These are phyloP conservation scores for Cottoperca gobio DNA, from an alignment of 2,797 vertebrate species.

Conservation along the genomic window DNA sequence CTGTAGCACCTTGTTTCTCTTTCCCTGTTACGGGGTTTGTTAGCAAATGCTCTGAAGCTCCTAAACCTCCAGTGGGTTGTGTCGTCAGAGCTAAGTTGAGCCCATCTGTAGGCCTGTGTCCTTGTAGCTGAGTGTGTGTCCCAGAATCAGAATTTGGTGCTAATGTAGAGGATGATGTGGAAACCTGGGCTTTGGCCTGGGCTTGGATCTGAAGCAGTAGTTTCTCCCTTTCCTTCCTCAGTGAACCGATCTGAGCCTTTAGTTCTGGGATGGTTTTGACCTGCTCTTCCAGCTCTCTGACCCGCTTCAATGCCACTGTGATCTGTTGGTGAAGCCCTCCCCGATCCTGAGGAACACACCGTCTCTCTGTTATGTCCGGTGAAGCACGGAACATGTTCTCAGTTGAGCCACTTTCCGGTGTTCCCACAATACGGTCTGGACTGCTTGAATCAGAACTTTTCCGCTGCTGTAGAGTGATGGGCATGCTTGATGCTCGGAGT, in stretches of 20 bases:
- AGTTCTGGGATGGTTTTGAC: slow-evolving; percentile 83
- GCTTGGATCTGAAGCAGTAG: slow-evolving; percentile 77
- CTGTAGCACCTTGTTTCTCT: slow-evolving; percentile 40
- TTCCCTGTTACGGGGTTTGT: slow-evolving; percentile 41
- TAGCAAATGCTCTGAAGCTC: slow-evolving; percentile 31
- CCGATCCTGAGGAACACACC: slow-evolving; percentile 69
- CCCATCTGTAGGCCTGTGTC: slow-evolving; percentile 57
- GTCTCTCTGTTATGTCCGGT: slow-evolving; percentile 68
- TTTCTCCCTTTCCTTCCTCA: slow-evolving; percentile 78
- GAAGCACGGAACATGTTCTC: slow-evolving; percentile 78
- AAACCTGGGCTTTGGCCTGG: slow-evolving; percentile 34
- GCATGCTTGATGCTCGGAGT: slow-evolving; percentile 94
- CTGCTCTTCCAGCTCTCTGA: slow-evolving; percentile 86
- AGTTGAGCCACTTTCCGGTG: slow-evolving; percentile 75
- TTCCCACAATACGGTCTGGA: slow-evolving; percentile 62
- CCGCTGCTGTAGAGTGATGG: slow-evolving; percentile 87
- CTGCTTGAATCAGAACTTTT: slow-evolving; percentile 81
- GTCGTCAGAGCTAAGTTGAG: slow-evolving; percentile 59
- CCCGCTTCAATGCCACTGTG: slow-evolving; percentile 81
- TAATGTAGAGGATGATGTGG: slow-evolving; percentile 38
- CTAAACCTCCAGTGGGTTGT: slow-evolving; percentile 53
- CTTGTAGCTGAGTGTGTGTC: slow-evolving; percentile 37
- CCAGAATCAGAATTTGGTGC: slow-evolving; percentile 28
- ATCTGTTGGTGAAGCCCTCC: slow-evolving; percentile 84
- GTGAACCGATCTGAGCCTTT: slow-evolving; percentile 81